These are phyloP conservation scores for Ibidorhyncha struthersii DNA, from an alignment of 2,113 vertebrate genomes.

Conservation along the genomic window DNA sequence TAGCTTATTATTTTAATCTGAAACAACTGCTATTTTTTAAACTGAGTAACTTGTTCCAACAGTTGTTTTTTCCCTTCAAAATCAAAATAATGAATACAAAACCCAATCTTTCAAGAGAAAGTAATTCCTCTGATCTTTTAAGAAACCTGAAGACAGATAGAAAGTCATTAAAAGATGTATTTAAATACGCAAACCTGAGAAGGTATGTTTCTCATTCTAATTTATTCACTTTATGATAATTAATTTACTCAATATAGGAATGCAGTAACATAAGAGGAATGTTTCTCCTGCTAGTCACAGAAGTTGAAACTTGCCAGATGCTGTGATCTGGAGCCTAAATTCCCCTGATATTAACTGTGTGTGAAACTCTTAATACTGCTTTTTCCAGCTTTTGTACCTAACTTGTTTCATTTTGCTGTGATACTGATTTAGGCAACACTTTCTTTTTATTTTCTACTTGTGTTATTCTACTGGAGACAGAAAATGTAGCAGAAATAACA, in stretches of 20 bases:
- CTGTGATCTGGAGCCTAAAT: conserved; percentile 83
- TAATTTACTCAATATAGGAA: conserved; percentile 71
- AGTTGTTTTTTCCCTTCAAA: conserved; percentile 3
- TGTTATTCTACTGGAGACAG: neutral
- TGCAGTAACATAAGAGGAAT: conserved; percentile 86
- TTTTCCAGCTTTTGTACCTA: conserved; percentile 73
- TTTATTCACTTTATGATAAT: conserved; percentile 61
- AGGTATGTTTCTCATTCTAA: conserved; percentile 63
- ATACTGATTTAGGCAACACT: conserved; percentile 64
- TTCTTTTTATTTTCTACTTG: conserved; percentile 68
- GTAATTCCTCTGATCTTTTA: neutral
- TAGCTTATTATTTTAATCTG: conserved; percentile 48
- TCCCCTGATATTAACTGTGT: conserved; percentile 80
- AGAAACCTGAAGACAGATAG: neutral
- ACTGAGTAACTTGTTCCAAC: conserved; percentile 14
- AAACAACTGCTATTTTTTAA: conserved; percentile 41
- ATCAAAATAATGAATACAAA: conserved; percentile 33
- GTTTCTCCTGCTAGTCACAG: conserved; percentile 75
- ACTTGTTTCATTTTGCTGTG: conserved; percentile 56
- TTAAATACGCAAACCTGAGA: conserved; percentile 31
- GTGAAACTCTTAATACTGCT: conserved; percentile 81
- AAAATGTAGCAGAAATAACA: conserved; percentile 57
- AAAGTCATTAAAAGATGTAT: conserved; percentile 9
- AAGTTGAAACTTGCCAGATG: conserved; percentile 95
- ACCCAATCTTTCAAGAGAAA: neutral